These are phyloP conservation scores for Agapostemon virescens DNA, from an alignment of 2,888 invertebrate genomes.

Conservation along the genomic window DNA sequence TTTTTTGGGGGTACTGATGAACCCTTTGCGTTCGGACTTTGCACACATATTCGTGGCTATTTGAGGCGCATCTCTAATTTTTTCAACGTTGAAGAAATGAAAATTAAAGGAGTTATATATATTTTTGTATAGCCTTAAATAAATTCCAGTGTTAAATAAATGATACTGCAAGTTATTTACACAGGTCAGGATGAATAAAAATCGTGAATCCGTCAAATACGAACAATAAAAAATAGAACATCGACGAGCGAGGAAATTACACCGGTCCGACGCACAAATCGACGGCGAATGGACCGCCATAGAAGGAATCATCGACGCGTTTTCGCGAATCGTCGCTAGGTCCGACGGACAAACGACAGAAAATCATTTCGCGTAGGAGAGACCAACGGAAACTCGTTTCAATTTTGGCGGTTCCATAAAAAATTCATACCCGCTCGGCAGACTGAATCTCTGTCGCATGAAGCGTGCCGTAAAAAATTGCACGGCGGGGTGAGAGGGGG, in stretches of 20 bases:
- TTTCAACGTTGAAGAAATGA: not conserved
- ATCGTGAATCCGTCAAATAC: too few relatives aligned
- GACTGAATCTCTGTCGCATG: conserved; percentile 13
- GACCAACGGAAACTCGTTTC: conserved; percentile 15
- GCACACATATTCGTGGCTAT: too few relatives aligned
- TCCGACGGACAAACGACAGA: not conserved
- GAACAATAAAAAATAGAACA: too few relatives aligned
- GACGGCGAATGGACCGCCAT: not conserved
- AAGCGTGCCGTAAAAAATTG: conserved; percentile 18
- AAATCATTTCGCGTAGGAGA: not conserved
- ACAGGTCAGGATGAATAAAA: too few relatives aligned
- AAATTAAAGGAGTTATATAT: not conserved
- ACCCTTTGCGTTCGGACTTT: too few relatives aligned
- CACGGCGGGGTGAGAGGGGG: not conserved
- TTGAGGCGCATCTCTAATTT: too few relatives aligned
- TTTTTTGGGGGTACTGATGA: too few relatives aligned
- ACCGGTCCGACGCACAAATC: too few relatives aligned
- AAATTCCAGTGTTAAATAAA: too few relatives aligned
- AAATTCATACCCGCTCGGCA: conserved; percentile 7
- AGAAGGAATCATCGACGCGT: not conserved
- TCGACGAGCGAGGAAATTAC: too few relatives aligned
- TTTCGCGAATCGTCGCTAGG: not conserved
- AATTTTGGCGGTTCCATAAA: conserved; percentile 22
- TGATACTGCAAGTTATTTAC: too few relatives aligned
- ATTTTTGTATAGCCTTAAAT: too few relatives aligned